These are phyloP conservation scores for Azemiops feae DNA, from an alignment of 2,113 vertebrate species.

Conservation along the genomic window DNA sequence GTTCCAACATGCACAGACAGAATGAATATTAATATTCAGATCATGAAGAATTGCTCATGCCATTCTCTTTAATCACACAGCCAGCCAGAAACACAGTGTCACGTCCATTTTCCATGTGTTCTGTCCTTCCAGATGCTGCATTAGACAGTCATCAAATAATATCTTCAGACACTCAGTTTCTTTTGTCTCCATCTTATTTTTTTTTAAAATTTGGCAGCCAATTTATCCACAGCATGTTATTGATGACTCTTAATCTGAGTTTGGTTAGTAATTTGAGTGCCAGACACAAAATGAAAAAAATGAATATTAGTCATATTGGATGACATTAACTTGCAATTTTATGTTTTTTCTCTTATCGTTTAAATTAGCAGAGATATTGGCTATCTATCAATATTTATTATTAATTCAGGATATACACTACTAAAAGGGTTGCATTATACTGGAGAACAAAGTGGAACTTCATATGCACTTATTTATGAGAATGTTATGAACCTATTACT, in stretches of 20 bases:
- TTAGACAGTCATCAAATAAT: conserved; percentile 8
- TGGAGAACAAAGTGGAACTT: neutral
- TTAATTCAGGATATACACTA: neutral
- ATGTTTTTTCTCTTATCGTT: neutral
- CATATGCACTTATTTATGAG: neutral
- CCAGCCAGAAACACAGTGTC: neutral
- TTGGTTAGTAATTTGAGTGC: neutral
- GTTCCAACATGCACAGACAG: neutral
- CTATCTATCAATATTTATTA: neutral
- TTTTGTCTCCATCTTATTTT: neutral
- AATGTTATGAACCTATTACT: neutral
- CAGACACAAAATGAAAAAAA: neutral
- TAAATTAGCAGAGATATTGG: neutral
- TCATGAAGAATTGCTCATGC: neutral
- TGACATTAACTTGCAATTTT: neutral
- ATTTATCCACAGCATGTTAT: neutral
- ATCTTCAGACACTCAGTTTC: neutral
- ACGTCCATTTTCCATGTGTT: conserved; percentile 1
- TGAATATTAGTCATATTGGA: neutral
- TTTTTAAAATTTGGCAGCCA: conserved; percentile 4
- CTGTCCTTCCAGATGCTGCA: neutral
- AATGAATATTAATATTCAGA: neutral
- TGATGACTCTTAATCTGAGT: neutral
- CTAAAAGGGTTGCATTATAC: neutral
- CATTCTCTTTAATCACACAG: neutral